Percentiles rank a stretch among this genome's conserved stretches.
phyloP scores from a whole-genome alignment of 1,140 invertebrate species.

The Penaeus indicus region DNA sequence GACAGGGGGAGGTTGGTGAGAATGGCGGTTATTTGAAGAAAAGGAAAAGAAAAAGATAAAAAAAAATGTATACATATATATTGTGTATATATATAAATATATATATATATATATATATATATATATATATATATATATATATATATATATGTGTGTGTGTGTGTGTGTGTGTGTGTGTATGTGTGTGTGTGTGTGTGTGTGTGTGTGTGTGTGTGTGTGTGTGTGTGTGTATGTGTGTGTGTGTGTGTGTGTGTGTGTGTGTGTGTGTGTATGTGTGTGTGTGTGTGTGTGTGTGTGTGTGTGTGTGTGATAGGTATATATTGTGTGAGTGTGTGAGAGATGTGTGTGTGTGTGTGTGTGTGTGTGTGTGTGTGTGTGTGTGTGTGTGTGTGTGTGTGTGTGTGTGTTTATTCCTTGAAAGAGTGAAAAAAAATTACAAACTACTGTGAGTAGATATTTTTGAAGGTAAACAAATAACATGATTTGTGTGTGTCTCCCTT shows the following conservation, averaged over 20 bases:
- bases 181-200: background rate
- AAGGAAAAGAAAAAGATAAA: background rate
- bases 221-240: background rate
- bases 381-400: too few species aligned
- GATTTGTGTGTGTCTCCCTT: too few species aligned
- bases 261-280: too few species aligned
- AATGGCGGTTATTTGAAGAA: too few species aligned
- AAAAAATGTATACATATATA: background rate
- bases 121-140: background rate
- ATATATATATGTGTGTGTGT: background rate
- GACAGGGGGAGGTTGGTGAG: too few species aligned
- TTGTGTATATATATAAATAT: background rate
- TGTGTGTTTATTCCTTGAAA: too few species aligned
- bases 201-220: background rate
- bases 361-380: background rate
- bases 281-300: too few species aligned
- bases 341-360: background rate
- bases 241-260: background rate
- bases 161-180: background rate
- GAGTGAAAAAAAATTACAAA: too few species aligned
- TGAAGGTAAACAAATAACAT: too few species aligned
- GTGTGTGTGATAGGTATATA: too few species aligned
- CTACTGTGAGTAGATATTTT: too few species aligned
- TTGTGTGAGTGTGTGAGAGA: background rate
- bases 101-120: constrained; percentile 6